These are phyloP conservation scores for Apodemus speciosus DNA, from an alignment of 2,113 vertebrate species.

Conservation along the genomic window DNA sequence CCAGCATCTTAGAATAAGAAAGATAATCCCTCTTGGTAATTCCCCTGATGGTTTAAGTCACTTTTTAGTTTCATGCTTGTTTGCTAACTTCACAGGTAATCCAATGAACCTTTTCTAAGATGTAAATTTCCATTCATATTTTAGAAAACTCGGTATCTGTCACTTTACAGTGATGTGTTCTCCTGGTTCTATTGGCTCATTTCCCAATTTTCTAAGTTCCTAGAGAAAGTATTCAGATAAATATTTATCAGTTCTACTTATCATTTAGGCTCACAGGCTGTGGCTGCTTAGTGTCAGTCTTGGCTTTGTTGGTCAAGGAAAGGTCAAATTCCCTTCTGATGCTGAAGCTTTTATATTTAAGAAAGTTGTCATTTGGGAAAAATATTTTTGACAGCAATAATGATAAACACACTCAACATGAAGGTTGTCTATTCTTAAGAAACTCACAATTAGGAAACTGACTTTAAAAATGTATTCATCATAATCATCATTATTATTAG, in stretches of 20 bases:
- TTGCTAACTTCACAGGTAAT: not conserved
- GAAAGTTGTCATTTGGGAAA: constrained; percentile 19
- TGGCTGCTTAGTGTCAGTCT: not conserved
- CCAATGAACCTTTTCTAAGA: constrained; percentile 9
- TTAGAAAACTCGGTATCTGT: not conserved
- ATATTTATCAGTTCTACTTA: constrained; percentile 13
- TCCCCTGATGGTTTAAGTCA: not conserved
- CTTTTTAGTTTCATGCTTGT: not conserved
- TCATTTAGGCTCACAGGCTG: not conserved
- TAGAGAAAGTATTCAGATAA: constrained; percentile 31
- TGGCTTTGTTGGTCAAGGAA: not conserved
- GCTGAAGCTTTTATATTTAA: constrained; percentile 40
- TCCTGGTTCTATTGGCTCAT: not conserved
- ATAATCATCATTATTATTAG: not conserved
- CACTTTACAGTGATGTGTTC: not conserved
- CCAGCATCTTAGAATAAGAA: not conserved
- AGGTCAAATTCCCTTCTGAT: not conserved
- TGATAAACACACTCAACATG: not conserved
- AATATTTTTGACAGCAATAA: constrained; percentile 51
- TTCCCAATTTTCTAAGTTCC: not conserved
- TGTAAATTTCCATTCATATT: constrained; percentile 28
- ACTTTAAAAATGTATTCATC: not conserved
- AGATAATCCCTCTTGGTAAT: not conserved
- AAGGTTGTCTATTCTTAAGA: not conserved
- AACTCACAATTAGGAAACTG: constrained; percentile 14